These are phyloP conservation scores for Lypha dubia DNA, from an alignment of 2,888 invertebrate species.

Conservation along the genomic window DNA sequence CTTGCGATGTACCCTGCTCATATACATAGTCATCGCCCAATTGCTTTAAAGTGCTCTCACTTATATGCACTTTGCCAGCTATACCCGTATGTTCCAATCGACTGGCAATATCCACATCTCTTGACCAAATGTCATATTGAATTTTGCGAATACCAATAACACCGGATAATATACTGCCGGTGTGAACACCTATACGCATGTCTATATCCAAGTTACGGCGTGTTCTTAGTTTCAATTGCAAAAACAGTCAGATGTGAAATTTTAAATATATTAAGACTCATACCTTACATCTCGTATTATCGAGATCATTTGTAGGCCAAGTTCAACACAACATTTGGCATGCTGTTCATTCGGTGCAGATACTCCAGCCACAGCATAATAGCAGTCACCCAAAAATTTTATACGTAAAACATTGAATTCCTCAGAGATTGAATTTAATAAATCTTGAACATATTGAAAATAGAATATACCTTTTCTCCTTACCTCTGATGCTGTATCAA, in stretches of 20 bases:
- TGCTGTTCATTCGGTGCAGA: slow-evolving; percentile 90
- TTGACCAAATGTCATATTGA: slow-evolving; percentile 98
- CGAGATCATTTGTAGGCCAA: slow-evolving; percentile 95
- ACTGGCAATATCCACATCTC: slow-evolving; percentile 96
- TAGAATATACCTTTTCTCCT: too few relatives aligned
- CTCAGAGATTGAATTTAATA: slow-evolving; percentile 82
- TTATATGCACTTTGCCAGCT: slow-evolving; percentile 95
- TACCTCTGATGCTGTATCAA: slow-evolving; percentile 95
- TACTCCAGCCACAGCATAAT: slow-evolving; percentile 95
- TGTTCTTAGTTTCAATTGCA: slow-evolving; percentile 84
- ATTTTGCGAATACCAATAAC: slow-evolving; percentile 96
- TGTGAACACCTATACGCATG: slow-evolving; percentile 98
- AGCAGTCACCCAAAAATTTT: slow-evolving; percentile 96
- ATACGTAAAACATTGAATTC: slow-evolving; percentile 91
- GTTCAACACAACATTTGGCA: slow-evolving; percentile 94
- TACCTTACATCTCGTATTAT: slow-evolving; percentile 93
- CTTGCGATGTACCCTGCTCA: slow-evolving; percentile 89
- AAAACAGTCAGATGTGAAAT: neutral
- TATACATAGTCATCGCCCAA: slow-evolving; percentile 88
- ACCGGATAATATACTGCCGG: slow-evolving; percentile 95
- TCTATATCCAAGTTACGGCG: slow-evolving; percentile 93
- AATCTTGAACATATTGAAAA: too few relatives aligned
- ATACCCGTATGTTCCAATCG: slow-evolving; percentile 96
- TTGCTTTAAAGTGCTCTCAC: slow-evolving; percentile 90
- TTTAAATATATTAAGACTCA: neutral